These are phyloP conservation scores for Sternarchorhynchus goeldii DNA, from an alignment of 2,797 vertebrate genomes.

Conservation along the genomic window DNA sequence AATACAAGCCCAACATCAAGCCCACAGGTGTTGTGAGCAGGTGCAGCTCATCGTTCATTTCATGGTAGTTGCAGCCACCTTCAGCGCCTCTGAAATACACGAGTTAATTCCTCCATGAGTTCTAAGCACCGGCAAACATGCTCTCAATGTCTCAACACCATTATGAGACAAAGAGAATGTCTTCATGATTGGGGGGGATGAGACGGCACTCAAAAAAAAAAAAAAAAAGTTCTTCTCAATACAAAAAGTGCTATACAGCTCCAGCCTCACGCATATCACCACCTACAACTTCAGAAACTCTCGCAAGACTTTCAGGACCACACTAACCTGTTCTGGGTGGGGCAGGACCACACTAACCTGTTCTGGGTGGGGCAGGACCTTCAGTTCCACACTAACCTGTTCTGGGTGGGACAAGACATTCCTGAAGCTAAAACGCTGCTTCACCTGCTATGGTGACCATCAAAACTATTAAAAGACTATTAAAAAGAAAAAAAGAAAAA, in stretches of 20 bases:
- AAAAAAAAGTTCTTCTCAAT: constrained; percentile 48
- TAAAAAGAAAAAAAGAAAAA: neutral
- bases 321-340: neutral
- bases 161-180: no score
- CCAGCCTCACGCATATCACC: neutral
- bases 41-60: neutral
- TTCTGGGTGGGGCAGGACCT: neutral
- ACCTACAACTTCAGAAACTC: neutral
- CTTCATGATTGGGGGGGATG: no score
- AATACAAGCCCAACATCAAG: neutral
- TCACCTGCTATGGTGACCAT: neutral
- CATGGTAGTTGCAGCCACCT: neutral
- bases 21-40: neutral
- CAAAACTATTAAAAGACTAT: neutral
- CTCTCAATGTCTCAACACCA: no score
- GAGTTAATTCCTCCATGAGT: neutral
- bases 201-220: constrained; percentile 32
- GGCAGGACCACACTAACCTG: neutral
- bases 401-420: constrained; percentile 1
- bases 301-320: neutral
- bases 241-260: constrained; percentile 58
- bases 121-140: constrained; percentile 40
- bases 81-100: neutral
- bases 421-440: neutral
- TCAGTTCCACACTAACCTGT: no score